phyloP scores from a whole-genome alignment of 2,113 vertebrate species.

The Sander lucioperca region DNA sequence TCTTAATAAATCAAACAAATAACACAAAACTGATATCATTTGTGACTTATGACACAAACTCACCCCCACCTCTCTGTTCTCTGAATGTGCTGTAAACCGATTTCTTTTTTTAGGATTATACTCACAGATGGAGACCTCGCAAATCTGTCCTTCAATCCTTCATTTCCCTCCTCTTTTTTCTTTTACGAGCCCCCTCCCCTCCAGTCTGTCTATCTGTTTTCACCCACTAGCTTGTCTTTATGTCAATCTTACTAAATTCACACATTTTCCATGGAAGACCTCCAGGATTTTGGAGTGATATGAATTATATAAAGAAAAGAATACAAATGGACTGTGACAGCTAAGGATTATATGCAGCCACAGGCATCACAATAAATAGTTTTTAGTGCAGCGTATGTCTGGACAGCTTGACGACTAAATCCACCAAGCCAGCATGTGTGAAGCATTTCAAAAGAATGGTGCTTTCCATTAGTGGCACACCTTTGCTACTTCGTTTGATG shows the following conservation, averaged over 20 bases:
- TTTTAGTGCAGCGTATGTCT: conserved; percentile 41
- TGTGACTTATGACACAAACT: conserved; percentile 51
- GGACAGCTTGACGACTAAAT: conserved; percentile 51
- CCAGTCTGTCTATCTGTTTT: conserved; percentile 47
- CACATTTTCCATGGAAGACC: conserved; percentile 65
- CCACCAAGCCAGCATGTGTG: conserved; percentile 13
- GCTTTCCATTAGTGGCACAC: conserved; percentile 34
- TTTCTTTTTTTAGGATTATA: conserved; percentile 76
- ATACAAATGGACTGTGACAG: conserved; percentile 65
- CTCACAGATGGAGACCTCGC: conserved; percentile 79
- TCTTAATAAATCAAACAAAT: conserved; percentile 46
- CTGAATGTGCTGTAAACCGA: conserved; percentile 58
- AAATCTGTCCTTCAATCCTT: conserved; percentile 73
- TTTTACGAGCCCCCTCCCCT: conserved; percentile 5
- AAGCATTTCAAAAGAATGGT: background rate
- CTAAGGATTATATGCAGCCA: conserved; percentile 48
- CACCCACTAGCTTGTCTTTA: conserved; percentile 56
- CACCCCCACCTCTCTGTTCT: conserved; percentile 24
- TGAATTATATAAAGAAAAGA: conserved; percentile 51
- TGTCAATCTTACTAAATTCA: conserved; percentile 67
- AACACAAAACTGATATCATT: conserved; percentile 53
- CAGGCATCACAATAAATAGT: conserved; percentile 57
- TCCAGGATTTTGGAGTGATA: conserved; percentile 61
- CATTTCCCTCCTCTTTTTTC: conserved; percentile 32
- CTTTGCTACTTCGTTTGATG: conserved; percentile 23